Conservation (phyloP, 2,797 vertebrate genomes). For the Gouania willdenowi region DNA sequence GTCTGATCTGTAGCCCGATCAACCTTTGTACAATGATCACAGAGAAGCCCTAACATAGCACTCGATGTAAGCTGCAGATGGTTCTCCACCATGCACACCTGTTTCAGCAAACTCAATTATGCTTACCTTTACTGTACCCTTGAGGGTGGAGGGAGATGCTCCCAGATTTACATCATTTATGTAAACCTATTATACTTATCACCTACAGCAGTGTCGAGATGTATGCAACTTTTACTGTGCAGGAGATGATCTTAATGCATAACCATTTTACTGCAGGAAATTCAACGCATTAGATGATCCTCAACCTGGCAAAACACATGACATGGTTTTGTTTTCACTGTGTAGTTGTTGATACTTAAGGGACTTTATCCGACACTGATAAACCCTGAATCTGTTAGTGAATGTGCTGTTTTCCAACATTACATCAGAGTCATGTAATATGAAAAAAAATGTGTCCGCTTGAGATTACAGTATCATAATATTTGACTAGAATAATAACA, state of each 20-base stretch:
- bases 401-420: conserved; percentile 26
- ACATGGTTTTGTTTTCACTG: conserved; percentile 34
- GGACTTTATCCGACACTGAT: conserved; percentile 38
- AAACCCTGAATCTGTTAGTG: conserved; percentile 26
- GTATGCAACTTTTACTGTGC: conserved; percentile 23
- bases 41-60: conserved; percentile 23
- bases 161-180: conserved; percentile 52
- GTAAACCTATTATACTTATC: conserved; percentile 53
- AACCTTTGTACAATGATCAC: conserved; percentile 11
- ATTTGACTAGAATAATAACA: conserved; percentile 37
- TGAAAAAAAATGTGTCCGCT: conserved; percentile 28
- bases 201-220: conserved; percentile 29
- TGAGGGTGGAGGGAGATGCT: background rate
- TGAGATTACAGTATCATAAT: conserved; percentile 20
- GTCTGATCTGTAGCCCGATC: conserved; percentile 11
- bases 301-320: conserved; percentile 35
- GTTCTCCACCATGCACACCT: conserved; percentile 12
- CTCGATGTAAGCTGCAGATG: background rate
- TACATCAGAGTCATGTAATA: conserved; percentile 36
- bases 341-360: conserved; percentile 50
- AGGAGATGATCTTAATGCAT: conserved; percentile 38
- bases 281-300: conserved; percentile 43
- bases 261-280: conserved; percentile 43
- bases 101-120: conserved; percentile 28
- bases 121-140: conserved; percentile 17